Evolutionary conservation across 2,797 vertebrate genomes (phyloP), one percentile per base, ranked within the genome.

Genomic region (Tympanoctomys barrerae): DNA sequence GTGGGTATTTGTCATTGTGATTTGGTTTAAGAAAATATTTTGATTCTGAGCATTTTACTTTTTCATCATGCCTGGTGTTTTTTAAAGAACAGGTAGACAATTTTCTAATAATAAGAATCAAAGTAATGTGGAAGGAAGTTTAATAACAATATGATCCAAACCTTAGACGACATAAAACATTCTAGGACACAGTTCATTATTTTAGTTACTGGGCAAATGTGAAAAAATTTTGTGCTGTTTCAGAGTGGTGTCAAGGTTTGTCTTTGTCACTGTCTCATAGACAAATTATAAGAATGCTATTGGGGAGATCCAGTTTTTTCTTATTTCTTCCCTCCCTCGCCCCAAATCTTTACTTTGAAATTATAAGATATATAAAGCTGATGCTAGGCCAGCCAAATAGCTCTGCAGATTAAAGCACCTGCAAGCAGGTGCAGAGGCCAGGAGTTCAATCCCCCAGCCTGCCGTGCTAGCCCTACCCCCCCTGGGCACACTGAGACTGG

Each of bases 311-410:
- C 64, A 9, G 13, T 14, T 8, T 7, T 54, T 64, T 16, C 8
- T 88, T 88, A 1, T 22, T 91, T 83, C 42, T 54, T 33, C 61
- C 81, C 24, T 88, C 78, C 2, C 10, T 2, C 49, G 49, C 31
- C 12, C 28, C 19, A 80, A 1, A 64, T 85, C 78, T 42, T 68
- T 79, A 57, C 12, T 3, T 57, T 49, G 3, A 33, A 64, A 7
- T 70, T 82, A 61, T 42, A 86, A 71, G 7, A 85, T 81, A 22
- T 71, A 71, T 91, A 87, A 78, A 89, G 93, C 90, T 86, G 12
- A 7, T 88, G 46, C 8, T 22, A 49, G 49, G 8, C 49, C 49
- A 49, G 49, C 49, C 9, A 49, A 49, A 49, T 11, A 49, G 49
- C 11, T 49, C 49, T 11, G 49, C 49, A 49, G 49, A 49, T 49